Evolutionary conservation across 2,888 invertebrate genomes (phyloP), one percentile per base, ranked within the genome.

Genomic region (Noctuana brunneofusca): DNA sequence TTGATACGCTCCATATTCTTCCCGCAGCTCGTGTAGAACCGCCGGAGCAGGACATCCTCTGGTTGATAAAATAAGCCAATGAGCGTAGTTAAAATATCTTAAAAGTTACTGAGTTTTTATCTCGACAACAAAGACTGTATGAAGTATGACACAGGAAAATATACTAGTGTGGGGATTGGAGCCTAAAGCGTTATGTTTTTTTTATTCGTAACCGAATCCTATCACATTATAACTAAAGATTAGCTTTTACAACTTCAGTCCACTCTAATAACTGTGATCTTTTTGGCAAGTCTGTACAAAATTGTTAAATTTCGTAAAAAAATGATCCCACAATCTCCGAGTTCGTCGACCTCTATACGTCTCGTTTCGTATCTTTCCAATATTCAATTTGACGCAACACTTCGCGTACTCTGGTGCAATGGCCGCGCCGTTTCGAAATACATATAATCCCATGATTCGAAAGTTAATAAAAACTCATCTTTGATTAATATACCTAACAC

Each of bases 1-100:
- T 94, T 94, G 9, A 93, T 86, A 27, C 92, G 87, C 77, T 94
- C 94, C 69, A 93, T 73, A 68, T 93, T 93, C 75, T 88, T 82
- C 20, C 88, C 86, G 69, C 93, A 93, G 69, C 92, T 91, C 41
- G 87, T 75, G 57, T 94, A 81, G 78, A 94, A 94, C 35, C 94
- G 88, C 9, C 84, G 82, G 0, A 94, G 80, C 14, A 94, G 81
- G 1, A 87, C 78, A 8, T 94, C 93, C 75, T 93, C 94, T 94
- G 83, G 2, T n/a, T n/a, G n/a, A n/a, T 84, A 83, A 52, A 48
- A 63, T 5, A n/a, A n/a, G n/a, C n/a, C 5, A 5, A 30, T 30
- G 1, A 30, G 30, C 30, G 1, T 8, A 30, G 30, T 30, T 6
- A 30, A 30, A 8, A 30, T 30, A 30, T 24, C 24, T 24, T 24